Percentiles rank a stretch among this genome's conserved stretches.
Evolutionary conservation across 2,797 vertebrate genomes (phyloP).

Genomic region (Urosaurus nigricauda): DNA sequence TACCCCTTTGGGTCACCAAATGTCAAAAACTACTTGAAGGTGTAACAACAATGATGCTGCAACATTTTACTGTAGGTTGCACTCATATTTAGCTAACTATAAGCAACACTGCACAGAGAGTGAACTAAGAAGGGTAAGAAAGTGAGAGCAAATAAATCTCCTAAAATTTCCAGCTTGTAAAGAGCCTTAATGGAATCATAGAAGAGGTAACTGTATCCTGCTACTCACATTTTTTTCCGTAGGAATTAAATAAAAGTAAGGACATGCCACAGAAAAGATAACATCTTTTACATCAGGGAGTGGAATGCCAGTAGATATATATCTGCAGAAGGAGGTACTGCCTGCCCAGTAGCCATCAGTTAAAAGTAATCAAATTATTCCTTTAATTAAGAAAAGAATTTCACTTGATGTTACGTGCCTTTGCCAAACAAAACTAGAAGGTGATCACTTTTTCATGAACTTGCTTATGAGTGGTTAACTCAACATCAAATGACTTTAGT

Average conservation of each 20-base stretch:
- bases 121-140: neutral
- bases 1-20: no score
- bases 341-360: neutral
- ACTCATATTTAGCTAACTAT: neutral
- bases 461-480: constrained; percentile 40
- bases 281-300: constrained; percentile 10
- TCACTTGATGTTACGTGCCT: constrained; percentile 18
- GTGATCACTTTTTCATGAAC: constrained; percentile 12
- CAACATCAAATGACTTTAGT: no score
- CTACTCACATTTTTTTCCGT: neutral
- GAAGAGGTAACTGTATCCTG: neutral
- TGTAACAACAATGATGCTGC: no score
- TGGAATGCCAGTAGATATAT: constrained; percentile 23
- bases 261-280: neutral
- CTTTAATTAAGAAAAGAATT: constrained; percentile 14
- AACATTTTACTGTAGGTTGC: neutral
- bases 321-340: neutral
- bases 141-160: neutral
- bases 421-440: neutral
- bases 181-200: neutral
- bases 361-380: constrained; percentile 2
- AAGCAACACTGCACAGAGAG: neutral
- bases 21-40: no score
- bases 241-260: neutral
- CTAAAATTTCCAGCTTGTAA: neutral